Conservation (phyloP, 2,113 vertebrate species). For the Apus apus region DNA sequence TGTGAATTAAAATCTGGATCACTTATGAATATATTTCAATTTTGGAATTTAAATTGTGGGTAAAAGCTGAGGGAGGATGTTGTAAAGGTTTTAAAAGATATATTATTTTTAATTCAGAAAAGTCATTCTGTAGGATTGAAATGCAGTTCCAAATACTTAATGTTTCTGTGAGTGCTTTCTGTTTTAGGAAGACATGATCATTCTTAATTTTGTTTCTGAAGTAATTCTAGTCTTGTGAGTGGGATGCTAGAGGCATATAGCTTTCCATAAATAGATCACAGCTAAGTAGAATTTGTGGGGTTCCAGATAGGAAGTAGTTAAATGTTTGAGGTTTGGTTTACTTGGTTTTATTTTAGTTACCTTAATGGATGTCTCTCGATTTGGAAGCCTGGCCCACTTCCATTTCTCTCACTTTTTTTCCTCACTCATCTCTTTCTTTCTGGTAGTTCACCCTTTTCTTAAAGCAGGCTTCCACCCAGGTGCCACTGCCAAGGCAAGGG, state of each 20-base stretch:
- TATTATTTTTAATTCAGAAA: neutral
- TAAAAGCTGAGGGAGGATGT: neutral
- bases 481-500: neutral
- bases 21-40: neutral
- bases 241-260: neutral
- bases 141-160: neutral
- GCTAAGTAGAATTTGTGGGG: neutral
- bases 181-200: neutral
- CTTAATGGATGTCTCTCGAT: neutral
- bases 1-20: neutral
- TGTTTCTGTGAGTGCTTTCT: neutral
- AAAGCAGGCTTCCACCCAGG: too few species aligned
- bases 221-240: neutral
- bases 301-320: neutral
- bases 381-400: neutral
- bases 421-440: neutral
- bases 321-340: neutral
- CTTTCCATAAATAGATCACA: neutral
- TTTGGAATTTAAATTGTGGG: neutral
- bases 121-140: rapidly evolving
- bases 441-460: neutral
- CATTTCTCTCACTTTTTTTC: neutral
- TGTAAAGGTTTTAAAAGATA: neutral
- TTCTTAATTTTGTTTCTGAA: neutral
- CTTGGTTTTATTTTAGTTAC: neutral